Conservation (phyloP, 2,888 invertebrate species). For the Pachydiplax longipennis region DNA sequence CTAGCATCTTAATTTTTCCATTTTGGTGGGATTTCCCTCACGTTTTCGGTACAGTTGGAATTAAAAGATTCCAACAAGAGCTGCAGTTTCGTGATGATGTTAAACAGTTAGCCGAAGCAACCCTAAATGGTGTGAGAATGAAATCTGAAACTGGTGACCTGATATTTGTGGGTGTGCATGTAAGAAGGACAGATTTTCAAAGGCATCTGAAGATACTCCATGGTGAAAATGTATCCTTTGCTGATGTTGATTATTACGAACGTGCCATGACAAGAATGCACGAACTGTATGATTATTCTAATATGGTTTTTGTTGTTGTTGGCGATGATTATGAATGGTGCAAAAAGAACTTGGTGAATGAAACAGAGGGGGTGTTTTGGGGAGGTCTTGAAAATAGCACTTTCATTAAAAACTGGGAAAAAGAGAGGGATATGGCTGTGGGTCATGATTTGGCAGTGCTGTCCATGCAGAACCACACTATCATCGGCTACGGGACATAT, state of each 20-base stretch:
- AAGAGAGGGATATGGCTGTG: not conserved
- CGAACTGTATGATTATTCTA: not conserved
- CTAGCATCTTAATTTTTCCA: not conserved
- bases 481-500: not conserved
- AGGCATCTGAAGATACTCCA: not conserved
- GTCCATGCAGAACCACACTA: not conserved
- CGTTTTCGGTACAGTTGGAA: not conserved
- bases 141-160: not conserved
- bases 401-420: not conserved
- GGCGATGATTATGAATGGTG: not conserved
- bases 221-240: not conserved
- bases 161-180: not conserved
- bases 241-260: not conserved
- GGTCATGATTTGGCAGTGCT: not conserved
- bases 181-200: not conserved
- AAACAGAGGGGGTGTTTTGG: not conserved
- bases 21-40: not conserved
- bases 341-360: not conserved
- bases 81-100: not conserved
- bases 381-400: not conserved
- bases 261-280: constrained; percentile 1
- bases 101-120: not conserved
- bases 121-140: not conserved
- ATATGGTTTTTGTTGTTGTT: not conserved
- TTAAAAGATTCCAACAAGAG: not conserved